Evolutionary conservation across 2,113 vertebrate genomes (phyloP), one percentile per base, ranked within the genome.

Genomic region (Cottus gobio): DNA sequence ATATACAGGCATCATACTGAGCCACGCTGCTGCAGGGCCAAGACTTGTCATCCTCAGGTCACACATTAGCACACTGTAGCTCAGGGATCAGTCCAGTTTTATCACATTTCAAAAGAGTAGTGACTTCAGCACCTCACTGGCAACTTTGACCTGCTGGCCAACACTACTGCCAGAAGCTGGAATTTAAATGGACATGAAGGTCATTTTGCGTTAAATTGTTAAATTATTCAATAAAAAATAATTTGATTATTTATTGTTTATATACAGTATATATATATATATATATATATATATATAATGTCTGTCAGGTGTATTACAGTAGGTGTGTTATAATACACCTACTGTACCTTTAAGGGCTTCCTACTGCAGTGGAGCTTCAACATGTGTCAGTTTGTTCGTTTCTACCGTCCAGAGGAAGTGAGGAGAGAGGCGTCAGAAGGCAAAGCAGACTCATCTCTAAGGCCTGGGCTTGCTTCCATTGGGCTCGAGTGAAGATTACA

Each of bases 391-490:
- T 71, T 79, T 80, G 48, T 75, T 67, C 28, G 7, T 20, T 66
- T 12, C 42, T 67, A 42, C 77, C 26, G 39, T 46, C 60, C 52
- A 52, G 24, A 73, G 70, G 52, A 67, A 68, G 71, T 75, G 68
- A 75, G 77, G 37, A 54, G 75, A 54, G 75, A 85, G 50, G 54
- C 71, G 69, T 83, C 77, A 73, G 36, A 84, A 48, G 70, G 52
- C 24, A 74, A 73, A 64, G 20, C 62, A 42, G 67, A 66, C 48
- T 71, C 67, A 34, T 52, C 64, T 77, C 62, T 75, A 42, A 62
- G 54, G 74, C 60, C 46, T 22, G 69, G 72, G 64, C 56, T 78
- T 20, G 48, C 8, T 57, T 83, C 81, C 48, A 84, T 81, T 42
- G 69, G 74, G 42, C 56, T 60, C 1, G 24, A 56, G 58, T 77